Evolutionary conservation across 1,140 invertebrate species (phyloP).

Genomic region (Samia ricini): DNA sequence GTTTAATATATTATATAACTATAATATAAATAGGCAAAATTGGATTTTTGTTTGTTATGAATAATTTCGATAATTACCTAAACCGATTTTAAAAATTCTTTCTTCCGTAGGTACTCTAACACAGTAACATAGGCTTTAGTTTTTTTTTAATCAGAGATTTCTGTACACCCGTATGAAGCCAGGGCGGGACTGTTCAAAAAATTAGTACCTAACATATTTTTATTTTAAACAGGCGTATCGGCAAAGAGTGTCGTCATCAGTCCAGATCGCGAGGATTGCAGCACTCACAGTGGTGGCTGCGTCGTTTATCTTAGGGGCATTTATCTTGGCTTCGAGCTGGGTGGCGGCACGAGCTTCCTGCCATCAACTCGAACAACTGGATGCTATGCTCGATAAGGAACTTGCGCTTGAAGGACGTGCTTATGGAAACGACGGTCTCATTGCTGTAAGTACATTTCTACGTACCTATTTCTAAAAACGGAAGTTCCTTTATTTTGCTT

Average conservation of each 20-base stretch:
- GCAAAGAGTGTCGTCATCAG: slow-evolving; percentile 82
- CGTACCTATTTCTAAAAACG: not conserved
- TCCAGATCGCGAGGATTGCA: slow-evolving; percentile 89
- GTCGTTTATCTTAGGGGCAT: slow-evolving; percentile 86
- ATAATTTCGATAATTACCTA: too few species aligned
- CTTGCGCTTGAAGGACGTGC: slow-evolving; percentile 80
- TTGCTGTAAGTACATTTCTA: slow-evolving; percentile 54
- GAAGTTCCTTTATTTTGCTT: too few species aligned
- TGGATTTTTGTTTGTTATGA: too few species aligned
- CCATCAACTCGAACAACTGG: slow-evolving; percentile 81
- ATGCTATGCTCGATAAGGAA: slow-evolving; percentile 81
- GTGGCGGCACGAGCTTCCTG: slow-evolving; percentile 87
- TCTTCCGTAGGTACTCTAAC: too few species aligned
- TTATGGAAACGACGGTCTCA: slow-evolving; percentile 76
- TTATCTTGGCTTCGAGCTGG: slow-evolving; percentile 88
- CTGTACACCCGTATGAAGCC: too few species aligned
- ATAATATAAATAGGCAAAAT: too few species aligned
- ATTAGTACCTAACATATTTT: too few species aligned
- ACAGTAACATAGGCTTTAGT: too few species aligned
- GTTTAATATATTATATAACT: too few species aligned
- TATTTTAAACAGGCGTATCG: slow-evolving; percentile 85
- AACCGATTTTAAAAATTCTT: too few species aligned
- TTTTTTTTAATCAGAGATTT: too few species aligned
- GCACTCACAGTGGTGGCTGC: slow-evolving; percentile 87
- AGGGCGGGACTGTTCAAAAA: too few species aligned